A percentile compares a stretch with the other conserved stretches of the same genome.
Conservation (phyloP, 2,113 vertebrate genomes). For the Apeltes quadracus region DNA sequence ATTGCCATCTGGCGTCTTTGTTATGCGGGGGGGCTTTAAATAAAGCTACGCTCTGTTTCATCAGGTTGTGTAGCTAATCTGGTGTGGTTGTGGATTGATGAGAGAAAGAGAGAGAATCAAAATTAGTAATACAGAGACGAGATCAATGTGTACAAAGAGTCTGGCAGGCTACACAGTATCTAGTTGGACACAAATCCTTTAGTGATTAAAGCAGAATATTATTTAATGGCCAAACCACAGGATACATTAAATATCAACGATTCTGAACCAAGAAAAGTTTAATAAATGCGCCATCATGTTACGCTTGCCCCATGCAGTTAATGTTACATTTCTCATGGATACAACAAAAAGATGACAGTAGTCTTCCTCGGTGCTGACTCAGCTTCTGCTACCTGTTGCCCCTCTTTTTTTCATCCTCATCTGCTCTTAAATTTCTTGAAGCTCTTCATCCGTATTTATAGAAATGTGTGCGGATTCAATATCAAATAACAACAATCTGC, state of each 20-base stretch:
- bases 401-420: background rate
- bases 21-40: constrained; percentile 45
- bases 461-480: background rate
- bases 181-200: background rate
- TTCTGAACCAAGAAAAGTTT: background rate
- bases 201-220: background rate
- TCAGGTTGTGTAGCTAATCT: constrained; percentile 20
- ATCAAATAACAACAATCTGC: background rate
- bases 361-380: background rate
- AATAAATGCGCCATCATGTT: background rate
- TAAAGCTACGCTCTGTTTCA: constrained; percentile 39
- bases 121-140: background rate
- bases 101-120: background rate
- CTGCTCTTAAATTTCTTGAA: background rate
- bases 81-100: background rate
- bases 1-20: constrained; percentile 60
- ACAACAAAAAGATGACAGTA: background rate
- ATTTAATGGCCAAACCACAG: background rate
- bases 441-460: background rate
- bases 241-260: background rate
- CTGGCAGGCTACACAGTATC: background rate
- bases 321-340: background rate
- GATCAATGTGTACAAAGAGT: background rate
- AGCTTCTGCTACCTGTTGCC: background rate
- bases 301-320: background rate